Base-by-base conservation (phyloP, 2,113 vertebrate genomes). In the Boleophthalmus pectinirostris region DNA sequence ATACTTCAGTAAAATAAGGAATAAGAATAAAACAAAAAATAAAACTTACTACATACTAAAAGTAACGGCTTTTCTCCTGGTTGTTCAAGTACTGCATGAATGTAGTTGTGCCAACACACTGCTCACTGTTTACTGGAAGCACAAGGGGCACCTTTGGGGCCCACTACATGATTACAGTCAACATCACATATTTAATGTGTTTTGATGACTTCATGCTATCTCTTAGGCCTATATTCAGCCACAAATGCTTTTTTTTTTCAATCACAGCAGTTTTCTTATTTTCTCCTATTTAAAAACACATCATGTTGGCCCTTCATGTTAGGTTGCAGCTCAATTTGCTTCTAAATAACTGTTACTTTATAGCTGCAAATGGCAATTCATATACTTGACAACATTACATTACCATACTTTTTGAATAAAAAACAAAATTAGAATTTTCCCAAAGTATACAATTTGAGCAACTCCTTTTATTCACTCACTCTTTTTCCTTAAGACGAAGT, bases 401-500 rank as follows among this genome's bases (percentile, higher is more conserved):
- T 54, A 8, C 45, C 43, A 33, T 0, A 24, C 38, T 56, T 58
- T 58, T 38, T 18, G 35, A 4, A 78, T 61, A 53, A 43, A 57
- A 67, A 77, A 24, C 49, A 29, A 7, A 35, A 69, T 11, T 65
- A 68, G 23, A 23, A 68, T 66, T 67, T 25, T 23, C 54, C 60
- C 69, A 65, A 77, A 68, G 35, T 70, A 73, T 10, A 3, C 12
- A 47, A 81, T 66, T 63, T 33, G 46, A 67, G 64, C 21, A 51
- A 47, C 64, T 67, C 56, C 72, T 46, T 80, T 49, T 20, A 72
- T 70, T 91, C 79, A 93, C 75, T 94, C 87, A 9, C 71, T 91
- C 92, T 95, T 97, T 92, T 99, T 98, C 84, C 96, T 94, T 78
- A 99, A 86, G 83, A 99, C 79, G 70, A 98, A 92, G 90, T 98